A percentile compares a stretch with the other conserved stretches of the same genome.
Conservation (phyloP, 1,140 invertebrate species). For the Tetraneura akinire region DNA sequence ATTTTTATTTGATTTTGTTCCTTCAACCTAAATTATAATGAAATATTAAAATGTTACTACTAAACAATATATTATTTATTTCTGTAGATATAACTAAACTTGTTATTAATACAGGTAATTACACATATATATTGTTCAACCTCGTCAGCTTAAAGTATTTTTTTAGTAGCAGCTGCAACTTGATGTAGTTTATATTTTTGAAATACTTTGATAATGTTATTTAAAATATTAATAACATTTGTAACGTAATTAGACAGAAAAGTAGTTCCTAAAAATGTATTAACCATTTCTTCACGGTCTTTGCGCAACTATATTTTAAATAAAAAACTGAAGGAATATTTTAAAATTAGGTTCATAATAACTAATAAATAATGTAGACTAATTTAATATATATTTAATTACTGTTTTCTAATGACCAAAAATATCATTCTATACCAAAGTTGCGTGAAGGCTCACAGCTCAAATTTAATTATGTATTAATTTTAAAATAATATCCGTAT, state of each 20-base stretch:
- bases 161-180: neutral
- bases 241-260: neutral
- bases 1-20: conserved; percentile 18
- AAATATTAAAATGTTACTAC: neutral
- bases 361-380: too few relatives aligned
- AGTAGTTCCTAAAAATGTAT: neutral
- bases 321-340: too few relatives aligned
- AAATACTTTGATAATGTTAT: neutral
- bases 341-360: neutral
- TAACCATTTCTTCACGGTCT: neutral
- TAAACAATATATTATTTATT: neutral
- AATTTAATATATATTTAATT: too few relatives aligned
- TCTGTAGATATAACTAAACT: neutral
- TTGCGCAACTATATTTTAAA: neutral
- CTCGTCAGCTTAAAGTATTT: neutral
- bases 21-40: neutral
- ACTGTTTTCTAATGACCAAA: neutral
- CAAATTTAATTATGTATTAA: conserved; percentile 32
- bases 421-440: neutral
- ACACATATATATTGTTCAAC: neutral
- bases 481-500: conserved; percentile 9
- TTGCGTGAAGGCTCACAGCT: neutral
- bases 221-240: neutral
- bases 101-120: neutral
- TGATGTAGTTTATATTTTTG: neutral